phyloP scores from a whole-genome alignment of 1,140 invertebrate genomes.

The Macrosteles quadrilineatus region DNA sequence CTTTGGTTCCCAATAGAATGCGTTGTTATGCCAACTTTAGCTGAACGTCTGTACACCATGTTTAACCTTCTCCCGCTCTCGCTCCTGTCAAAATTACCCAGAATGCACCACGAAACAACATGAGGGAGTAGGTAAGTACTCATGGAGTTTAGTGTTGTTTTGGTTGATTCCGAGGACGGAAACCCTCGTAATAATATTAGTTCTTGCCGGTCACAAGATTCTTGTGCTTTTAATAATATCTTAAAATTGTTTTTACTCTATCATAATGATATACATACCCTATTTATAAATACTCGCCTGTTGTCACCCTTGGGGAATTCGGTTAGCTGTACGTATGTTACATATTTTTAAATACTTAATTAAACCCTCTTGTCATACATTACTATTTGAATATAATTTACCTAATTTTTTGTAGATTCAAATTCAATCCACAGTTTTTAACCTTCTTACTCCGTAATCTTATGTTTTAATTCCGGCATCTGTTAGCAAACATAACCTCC shows the following conservation, averaged over 20 bases:
- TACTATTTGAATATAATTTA: no score
- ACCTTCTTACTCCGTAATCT: no score
- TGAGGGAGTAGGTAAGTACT: constrained; percentile 43
- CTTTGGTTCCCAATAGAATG: constrained; percentile 4
- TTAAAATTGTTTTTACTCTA: constrained; percentile 2
- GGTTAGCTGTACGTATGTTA: constrained; percentile 5
- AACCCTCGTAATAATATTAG: constrained; percentile 31
- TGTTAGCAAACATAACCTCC: neutral
- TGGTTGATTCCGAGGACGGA: constrained; percentile 39
- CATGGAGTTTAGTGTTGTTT: constrained; percentile 41
- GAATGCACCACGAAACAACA: constrained; percentile 42
- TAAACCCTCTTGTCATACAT: neutral
- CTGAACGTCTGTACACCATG: neutral
- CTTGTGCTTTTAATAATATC: constrained; percentile 7
- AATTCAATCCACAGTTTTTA: no score
- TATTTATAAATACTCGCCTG: neutral
- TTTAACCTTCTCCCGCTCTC: constrained; percentile 29
- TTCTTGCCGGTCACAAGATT: constrained; percentile 17
- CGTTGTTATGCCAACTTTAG: neutral
- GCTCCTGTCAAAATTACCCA: constrained; percentile 37
- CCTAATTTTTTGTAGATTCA: no score
- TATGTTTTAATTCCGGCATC: neutral
- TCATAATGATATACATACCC: neutral
- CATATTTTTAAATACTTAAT: constrained; percentile 11
- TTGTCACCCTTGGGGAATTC: neutral